Percentiles rank a stretch among this genome's conserved stretches.
These are phyloP conservation scores for Oreochromis grahami DNA, from an alignment of 2,797 vertebrate genomes.

Conservation along the genomic window DNA sequence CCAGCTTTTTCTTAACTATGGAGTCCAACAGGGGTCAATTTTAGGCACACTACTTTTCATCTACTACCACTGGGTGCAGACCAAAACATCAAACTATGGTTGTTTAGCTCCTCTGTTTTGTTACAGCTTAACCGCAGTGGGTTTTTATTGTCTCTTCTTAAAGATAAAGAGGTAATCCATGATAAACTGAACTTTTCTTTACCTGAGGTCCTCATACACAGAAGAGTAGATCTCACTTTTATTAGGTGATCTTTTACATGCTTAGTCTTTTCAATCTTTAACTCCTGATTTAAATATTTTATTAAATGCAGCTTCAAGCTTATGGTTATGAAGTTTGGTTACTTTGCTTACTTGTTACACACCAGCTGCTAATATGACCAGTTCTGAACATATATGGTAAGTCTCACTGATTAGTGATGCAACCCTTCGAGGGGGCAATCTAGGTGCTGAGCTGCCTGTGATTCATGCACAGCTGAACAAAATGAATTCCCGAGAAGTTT, in stretches of 20 bases:
- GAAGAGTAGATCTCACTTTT: not conserved
- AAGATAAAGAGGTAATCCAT: not conserved
- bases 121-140: not conserved
- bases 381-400: constrained; percentile 11
- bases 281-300: not conserved
- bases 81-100: not conserved
- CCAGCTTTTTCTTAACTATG: not conserved
- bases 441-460: constrained; percentile 15
- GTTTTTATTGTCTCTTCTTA: not conserved
- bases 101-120: not conserved
- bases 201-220: not conserved
- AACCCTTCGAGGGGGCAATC: not conserved
- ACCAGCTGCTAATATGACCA: not conserved
- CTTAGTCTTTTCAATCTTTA: not conserved
- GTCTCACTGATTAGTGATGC: not conserved
- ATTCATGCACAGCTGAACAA: constrained; percentile 41
- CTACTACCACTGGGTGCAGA: not conserved
- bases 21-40: not conserved
- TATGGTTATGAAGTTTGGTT: not conserved
- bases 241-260: not conserved
- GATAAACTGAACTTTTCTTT: not conserved
- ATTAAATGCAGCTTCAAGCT: not conserved
- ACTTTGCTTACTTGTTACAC: not conserved
- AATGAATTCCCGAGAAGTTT: constrained; percentile 8
- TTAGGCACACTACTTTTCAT: not conserved